phyloP scores from a whole-genome alignment of 2,797 vertebrate genomes.

The Kryptolebias ocellatus region DNA sequence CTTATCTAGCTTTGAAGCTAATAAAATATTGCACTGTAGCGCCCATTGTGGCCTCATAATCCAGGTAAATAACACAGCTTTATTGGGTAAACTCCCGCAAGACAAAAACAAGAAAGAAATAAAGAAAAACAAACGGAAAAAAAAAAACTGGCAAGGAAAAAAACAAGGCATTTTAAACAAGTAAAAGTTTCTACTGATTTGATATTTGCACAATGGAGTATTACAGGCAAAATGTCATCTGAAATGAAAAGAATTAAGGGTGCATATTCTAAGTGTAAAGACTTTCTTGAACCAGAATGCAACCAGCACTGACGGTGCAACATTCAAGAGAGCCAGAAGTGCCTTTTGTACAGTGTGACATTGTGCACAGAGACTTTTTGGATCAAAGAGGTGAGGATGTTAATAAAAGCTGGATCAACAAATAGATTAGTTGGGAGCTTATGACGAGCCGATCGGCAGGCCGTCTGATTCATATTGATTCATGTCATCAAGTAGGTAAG shows the following conservation, averaged over 20 bases:
- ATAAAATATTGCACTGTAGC: constrained; percentile 61
- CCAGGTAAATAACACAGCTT: constrained; percentile 72
- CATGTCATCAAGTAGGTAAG: constrained; percentile 72
- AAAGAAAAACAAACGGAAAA: constrained; percentile 12
- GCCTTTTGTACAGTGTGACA: constrained; percentile 11
- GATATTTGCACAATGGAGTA: constrained; percentile 61
- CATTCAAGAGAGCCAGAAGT: not conserved
- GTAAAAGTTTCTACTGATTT: constrained; percentile 30
- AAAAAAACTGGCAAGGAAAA: constrained; percentile 30
- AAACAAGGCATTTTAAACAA: constrained; percentile 60
- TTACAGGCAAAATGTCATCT: constrained; percentile 61
- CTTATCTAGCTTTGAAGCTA: constrained; percentile 56
- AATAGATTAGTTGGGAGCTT: constrained; percentile 68
- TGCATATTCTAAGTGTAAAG: constrained; percentile 20
- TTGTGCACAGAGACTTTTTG: constrained; percentile 49
- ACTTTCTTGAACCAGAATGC: constrained; percentile 18
- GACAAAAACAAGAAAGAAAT: constrained; percentile 33
- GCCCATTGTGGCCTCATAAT: constrained; percentile 62
- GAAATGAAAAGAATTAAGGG: constrained; percentile 57
- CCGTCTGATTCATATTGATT: constrained; percentile 78
- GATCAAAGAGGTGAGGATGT: constrained; percentile 66
- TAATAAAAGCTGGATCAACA: constrained; percentile 79
- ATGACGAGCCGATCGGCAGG: constrained; percentile 47
- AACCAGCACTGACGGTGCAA: constrained; percentile 19
- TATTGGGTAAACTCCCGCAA: constrained; percentile 63